Base-by-base conservation (phyloP, 1,140 invertebrate genomes). In the Brachionus sp. region DNA sequence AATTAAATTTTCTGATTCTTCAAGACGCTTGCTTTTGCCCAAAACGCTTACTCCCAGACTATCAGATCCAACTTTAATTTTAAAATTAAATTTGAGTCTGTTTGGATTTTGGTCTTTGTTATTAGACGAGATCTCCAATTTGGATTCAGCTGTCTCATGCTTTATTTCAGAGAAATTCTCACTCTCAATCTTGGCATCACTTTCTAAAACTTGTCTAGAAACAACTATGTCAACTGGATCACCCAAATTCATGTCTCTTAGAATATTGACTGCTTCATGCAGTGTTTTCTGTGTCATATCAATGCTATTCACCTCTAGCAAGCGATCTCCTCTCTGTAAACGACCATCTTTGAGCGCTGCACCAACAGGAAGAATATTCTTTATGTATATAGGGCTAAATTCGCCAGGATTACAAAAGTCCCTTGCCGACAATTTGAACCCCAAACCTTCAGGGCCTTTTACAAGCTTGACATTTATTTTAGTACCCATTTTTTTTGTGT, bases 21-120 rank as follows among this genome's bases (percentile, higher is more conserved):
- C 86, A 35, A 87, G 87, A 3, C 90, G 89, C 35, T 89, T 88
- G 3, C 95, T 95, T 89, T 97, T 98, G 12, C 96, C 96, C 88
- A 98, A 98, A 0, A 98, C 95, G 88, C 95, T 97, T 33, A 98
- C 95, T 4, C 96, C 97, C 10, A 99, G 90, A 9, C 96, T 97
- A 5, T 96, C 96, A 87, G 96, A 97, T 86, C 97, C 96, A 0
- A 95, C 94, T 87, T 98, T 95, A 86, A 99, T 97, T 86, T 98
- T 94, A 86, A 98, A 91, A 0, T 93, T 93, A 1, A 97, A 89
- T 10, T 75, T 53, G 83, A 37, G 35, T 42, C 84, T 25, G 13
- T 84, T 70, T 39, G 66, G 66, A 70, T 70, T 70, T n/a, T 35
- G 66, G 7, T 70, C 66, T 19, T 70, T 46, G 7, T 2, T 12